Conservation (phyloP, 2,888 invertebrate genomes). For the Chrysotoxum bicinctum region DNA sequence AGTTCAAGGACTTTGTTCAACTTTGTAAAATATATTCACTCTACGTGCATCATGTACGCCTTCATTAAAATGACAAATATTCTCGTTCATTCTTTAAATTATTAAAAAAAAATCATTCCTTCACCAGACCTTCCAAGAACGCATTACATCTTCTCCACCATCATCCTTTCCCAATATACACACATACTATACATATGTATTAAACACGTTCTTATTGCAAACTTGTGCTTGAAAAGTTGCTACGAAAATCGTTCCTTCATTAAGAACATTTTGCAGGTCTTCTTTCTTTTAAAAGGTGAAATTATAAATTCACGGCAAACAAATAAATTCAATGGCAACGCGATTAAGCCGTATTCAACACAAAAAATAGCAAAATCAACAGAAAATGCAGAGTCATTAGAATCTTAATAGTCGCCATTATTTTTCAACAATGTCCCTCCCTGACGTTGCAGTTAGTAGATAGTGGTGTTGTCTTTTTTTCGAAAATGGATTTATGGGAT, state of each 20-base stretch:
- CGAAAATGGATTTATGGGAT: neutral
- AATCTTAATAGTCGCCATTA: constrained; percentile 74
- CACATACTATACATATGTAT: neutral
- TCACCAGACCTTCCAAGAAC: neutral
- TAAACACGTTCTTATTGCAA: neutral
- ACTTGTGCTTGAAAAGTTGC: constrained; percentile 12
- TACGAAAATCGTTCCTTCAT: constrained; percentile 61
- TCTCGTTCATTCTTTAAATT: neutral
- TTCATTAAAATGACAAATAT: constrained; percentile 47
- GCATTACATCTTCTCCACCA: neutral
- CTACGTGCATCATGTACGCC: neutral
- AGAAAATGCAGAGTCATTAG: constrained; percentile 74
- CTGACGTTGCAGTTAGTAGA: neutral
- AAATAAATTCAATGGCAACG: constrained; percentile 63
- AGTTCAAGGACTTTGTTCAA: too few species aligned
- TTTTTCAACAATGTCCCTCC: constrained; percentile 66
- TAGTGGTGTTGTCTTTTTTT: constrained; percentile 17
- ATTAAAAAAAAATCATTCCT: neutral
- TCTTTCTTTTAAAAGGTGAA: constrained; percentile 52
- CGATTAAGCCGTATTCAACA: neutral
- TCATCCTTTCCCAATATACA: neutral
- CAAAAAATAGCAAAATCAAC: constrained; percentile 69
- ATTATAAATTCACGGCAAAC: constrained; percentile 71
- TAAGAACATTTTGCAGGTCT: constrained; percentile 42
- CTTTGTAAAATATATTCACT: too few species aligned